Evolutionary conservation across 2,113 vertebrate species (phyloP), one percentile per base, ranked within the genome.

Genomic region (Globicephala melas): DNA sequence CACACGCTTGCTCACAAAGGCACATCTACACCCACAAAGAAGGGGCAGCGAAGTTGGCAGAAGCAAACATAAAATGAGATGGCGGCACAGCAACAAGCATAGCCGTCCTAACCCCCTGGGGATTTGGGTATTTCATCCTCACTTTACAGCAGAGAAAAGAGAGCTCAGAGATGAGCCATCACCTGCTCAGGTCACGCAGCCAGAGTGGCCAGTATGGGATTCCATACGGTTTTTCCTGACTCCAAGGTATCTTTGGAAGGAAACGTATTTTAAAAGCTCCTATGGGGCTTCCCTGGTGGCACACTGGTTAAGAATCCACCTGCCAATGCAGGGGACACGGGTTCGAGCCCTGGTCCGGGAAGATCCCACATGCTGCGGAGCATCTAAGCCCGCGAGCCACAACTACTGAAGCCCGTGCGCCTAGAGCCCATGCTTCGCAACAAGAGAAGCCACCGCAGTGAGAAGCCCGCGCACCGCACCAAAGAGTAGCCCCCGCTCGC

Each of bases 31-130:
- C 36, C 33, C 21, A 17, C 31, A 9, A 65, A 74, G 53, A 25
- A 17, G 60, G 81, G n/a, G n/a, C 26, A 7, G 76, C 21, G 2
- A 53, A 71, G 53, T 0, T 2, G n/a, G 50, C 36, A 20, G 36
- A 20, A 25, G 53, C 77, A 60, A n/a, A 47, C 28, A 8, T 1
- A 28, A 44, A 33, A 25, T 1, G 28, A 60, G 21, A 13, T 1
- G 50, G n/a, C 12, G 2, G 28, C 13, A 26, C 20, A 3, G 3
- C 17, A 55, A 5, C 11, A 8, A 8, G 47, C 25, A 26, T 4
- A 38, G 3, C 17, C 26, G 5, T 7, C 25, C 84, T 70, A 70
- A 55, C 21, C 23, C 11, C 80, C 13, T 1, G 2, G 14, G 25
- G 31, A 26, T 8, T 5, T 38, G 33, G 47, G 47, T 11, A 65